phyloP scores from a whole-genome alignment of 2,888 invertebrate genomes.

The Pristionchus arcanus region DNA sequence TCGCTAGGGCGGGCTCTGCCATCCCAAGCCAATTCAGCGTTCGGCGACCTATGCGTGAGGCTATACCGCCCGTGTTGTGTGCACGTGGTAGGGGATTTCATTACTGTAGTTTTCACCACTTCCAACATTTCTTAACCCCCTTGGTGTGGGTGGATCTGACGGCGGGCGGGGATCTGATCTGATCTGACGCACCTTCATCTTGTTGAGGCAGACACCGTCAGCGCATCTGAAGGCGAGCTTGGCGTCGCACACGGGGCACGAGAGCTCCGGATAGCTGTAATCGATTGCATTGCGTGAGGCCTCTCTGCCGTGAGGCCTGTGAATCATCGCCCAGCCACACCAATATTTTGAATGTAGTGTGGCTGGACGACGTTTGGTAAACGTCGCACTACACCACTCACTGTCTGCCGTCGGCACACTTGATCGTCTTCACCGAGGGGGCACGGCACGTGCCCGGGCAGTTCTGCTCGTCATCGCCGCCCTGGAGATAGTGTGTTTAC shows the following conservation, averaged over 20 bases:
- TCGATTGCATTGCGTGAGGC: background rate
- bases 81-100: too few relatives aligned
- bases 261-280: conserved; percentile 60
- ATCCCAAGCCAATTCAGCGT: too few relatives aligned
- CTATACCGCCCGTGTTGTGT: too few relatives aligned
- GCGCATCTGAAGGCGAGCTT: conserved; percentile 66
- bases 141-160: too few relatives aligned
- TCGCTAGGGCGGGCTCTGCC: too few relatives aligned
- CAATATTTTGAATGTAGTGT: background rate
- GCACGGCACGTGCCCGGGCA: conserved; percentile 73
- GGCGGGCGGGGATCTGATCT: background rate
- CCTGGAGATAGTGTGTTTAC: background rate
- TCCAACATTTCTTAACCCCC: too few relatives aligned
- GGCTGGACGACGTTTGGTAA: background rate
- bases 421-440: conserved; percentile 52
- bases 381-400: conserved; percentile 57
- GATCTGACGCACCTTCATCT: conserved; percentile 55
- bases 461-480: conserved; percentile 70
- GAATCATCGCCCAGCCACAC: background rate
- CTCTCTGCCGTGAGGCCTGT: background rate
- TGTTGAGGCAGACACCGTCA: conserved; percentile 64
- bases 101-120: too few relatives aligned
- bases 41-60: too few relatives aligned
- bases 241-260: conserved; percentile 64
- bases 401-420: conserved; percentile 58